A percentile compares a stretch with the other conserved stretches of the same genome.
Evolutionary conservation across 2,113 vertebrate genomes (phyloP).

Genomic region (Hippoglossus stenolepis): DNA sequence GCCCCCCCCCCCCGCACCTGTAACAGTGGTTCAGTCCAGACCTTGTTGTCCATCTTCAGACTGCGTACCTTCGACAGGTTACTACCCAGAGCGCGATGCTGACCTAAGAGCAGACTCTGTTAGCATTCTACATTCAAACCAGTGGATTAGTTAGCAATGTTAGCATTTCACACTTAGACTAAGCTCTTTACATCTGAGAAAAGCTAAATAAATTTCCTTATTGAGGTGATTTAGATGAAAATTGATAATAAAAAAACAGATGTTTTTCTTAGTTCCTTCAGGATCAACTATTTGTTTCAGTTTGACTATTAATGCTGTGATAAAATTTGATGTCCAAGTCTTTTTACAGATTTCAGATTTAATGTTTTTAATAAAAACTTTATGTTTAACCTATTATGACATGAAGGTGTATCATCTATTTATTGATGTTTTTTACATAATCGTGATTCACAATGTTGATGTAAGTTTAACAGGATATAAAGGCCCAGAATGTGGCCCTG

Average conservation of each 20-base stretch:
- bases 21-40: conserved; percentile 82
- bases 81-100: conserved; percentile 75
- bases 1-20: conserved; percentile 43
- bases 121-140: neutral
- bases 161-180: neutral
- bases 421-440: too few relatives aligned
- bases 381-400: too few relatives aligned
- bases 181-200: neutral
- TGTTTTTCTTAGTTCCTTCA: too few relatives aligned
- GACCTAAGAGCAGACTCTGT: conserved; percentile 60
- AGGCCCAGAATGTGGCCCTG: too few relatives aligned
- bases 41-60: conserved; percentile 82
- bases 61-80: conserved; percentile 82
- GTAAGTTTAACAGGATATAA: too few relatives aligned
- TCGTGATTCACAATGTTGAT: too few relatives aligned
- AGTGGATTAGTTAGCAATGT: neutral
- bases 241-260: neutral
- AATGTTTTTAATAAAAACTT: too few relatives aligned
- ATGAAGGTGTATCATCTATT: too few relatives aligned
- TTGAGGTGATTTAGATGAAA: neutral
- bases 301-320: too few relatives aligned
- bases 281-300: too few relatives aligned
- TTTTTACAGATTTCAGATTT: too few relatives aligned
- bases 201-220: neutral
- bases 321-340: too few relatives aligned